A percentile compares a stretch with the other conserved stretches of the same genome.
Evolutionary conservation across 2,113 vertebrate genomes (phyloP).

Genomic region (Odontophorus gujanensis): DNA sequence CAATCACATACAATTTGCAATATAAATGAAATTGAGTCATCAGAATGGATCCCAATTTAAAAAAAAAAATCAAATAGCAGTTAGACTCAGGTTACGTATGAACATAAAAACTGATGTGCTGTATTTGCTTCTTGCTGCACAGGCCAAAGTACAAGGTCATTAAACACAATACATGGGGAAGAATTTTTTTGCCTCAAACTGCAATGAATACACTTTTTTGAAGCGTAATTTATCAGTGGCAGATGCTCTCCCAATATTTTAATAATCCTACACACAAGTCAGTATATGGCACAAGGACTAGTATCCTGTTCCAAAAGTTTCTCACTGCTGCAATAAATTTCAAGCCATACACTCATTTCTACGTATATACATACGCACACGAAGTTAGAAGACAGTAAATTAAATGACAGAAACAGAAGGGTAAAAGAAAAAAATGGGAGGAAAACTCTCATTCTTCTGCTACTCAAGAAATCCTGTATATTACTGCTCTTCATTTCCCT

Average conservation of each 20-base stretch:
- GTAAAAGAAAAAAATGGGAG: not conserved
- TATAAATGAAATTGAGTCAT: not conserved
- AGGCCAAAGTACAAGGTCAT: not conserved
- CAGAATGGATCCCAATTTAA: not conserved
- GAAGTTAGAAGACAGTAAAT: not conserved
- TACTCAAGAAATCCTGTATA: not conserved
- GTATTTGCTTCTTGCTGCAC: not conserved
- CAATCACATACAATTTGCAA: not conserved
- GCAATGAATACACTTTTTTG: not conserved
- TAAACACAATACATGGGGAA: not conserved
- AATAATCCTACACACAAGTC: not conserved
- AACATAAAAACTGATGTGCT: not conserved
- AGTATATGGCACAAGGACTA: not conserved
- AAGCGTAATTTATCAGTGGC: not conserved
- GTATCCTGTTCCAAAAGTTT: not conserved
- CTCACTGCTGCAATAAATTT: not conserved
- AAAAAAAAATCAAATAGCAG: not conserved
- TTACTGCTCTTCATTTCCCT: not conserved
- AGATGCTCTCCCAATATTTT: not conserved
- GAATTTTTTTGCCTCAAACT: not conserved
- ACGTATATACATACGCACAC: too few species aligned
- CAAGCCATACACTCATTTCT: not conserved
- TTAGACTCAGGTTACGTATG: not conserved
- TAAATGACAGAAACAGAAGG: accelerated
- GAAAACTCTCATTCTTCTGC: not conserved